Base-by-base conservation (phyloP, 1,140 invertebrate species). In the Proales similis region DNA sequence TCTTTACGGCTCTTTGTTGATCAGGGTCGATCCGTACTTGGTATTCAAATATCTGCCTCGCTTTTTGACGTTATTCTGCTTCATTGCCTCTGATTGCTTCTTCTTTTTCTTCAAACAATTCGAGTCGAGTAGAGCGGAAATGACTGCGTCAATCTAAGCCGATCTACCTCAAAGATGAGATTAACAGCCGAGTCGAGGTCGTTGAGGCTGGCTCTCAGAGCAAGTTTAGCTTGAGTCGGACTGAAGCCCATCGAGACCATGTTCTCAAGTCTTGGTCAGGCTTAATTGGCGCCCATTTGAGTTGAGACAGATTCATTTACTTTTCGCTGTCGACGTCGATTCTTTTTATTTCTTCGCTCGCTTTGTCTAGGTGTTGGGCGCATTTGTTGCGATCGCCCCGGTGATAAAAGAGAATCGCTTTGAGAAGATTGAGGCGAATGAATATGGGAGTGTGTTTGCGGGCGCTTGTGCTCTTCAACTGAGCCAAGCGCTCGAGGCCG, bases 401-500 rank as follows among this genome's bases (percentile, higher is more conserved):
- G 32, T 61, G 38, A 61, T 61, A 61, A 46, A 46, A 46, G 3
- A 46, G 24, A 4, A 46, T 45, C 11, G 26, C 57, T 24, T 61
- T 45, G 6, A 61, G 14, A 2, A 61, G 24, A 46, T 61, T 45
- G 24, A 61, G 27, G 14, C 57, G 38, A 3, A 61, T 32, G 47
- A 61, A 61, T 14, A 61, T 45, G 4, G 39, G 39, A 9, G 39
- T 61, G 29, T 61, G 29, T 42, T 57, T 57, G 26, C 39, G 32
- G 6, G 47, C 26, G 9, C 14, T 42, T 12, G 45, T 45, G 7
- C 26, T 32, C 38, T 86, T 87, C 0, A 87, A 68, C 0, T 80
- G 79, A 43, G 82, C 78, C 0, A 87, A 70, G 42, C 85, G 74
- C 67, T 84, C 80, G 47, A 85, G 76, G 68, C 85, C 82, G 7